Conservation (phyloP, 2,113 vertebrate genomes). For the Talpa occidentalis region DNA sequence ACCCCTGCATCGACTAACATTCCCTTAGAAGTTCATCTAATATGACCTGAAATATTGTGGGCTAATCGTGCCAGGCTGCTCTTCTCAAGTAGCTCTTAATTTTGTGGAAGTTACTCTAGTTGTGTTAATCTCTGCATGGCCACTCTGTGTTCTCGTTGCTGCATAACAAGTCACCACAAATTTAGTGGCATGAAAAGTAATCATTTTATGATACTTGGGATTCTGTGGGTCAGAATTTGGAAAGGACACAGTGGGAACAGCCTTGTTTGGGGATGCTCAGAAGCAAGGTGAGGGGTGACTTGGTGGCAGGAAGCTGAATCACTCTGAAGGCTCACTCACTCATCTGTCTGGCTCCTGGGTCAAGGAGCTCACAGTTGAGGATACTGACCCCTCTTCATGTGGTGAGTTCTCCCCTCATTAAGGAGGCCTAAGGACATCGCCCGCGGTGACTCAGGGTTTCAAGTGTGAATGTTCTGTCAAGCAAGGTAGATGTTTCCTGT, state of each 20-base stretch:
- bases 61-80: neutral
- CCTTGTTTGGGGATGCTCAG: neutral
- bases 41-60: neutral
- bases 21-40: neutral
- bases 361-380: neutral
- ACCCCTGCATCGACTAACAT: too few species aligned
- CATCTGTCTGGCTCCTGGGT: rapidly evolving
- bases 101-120: neutral
- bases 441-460: neutral
- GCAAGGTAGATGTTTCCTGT: neutral
- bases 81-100: neutral
- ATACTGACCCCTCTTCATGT: neutral
- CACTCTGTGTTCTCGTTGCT: neutral
- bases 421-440: rapidly evolving
- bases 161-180: neutral
- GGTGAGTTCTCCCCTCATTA: neutral
- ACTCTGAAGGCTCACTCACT: neutral
- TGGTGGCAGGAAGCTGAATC: neutral
- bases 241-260: neutral
- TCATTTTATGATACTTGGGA: neutral
- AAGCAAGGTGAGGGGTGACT: too few species aligned
- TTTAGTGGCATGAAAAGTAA: neutral
- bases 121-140: neutral
- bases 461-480: neutral
- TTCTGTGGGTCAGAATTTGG: neutral